Conservation (phyloP, 2,113 vertebrate species). For the Chionomys nivalis region DNA sequence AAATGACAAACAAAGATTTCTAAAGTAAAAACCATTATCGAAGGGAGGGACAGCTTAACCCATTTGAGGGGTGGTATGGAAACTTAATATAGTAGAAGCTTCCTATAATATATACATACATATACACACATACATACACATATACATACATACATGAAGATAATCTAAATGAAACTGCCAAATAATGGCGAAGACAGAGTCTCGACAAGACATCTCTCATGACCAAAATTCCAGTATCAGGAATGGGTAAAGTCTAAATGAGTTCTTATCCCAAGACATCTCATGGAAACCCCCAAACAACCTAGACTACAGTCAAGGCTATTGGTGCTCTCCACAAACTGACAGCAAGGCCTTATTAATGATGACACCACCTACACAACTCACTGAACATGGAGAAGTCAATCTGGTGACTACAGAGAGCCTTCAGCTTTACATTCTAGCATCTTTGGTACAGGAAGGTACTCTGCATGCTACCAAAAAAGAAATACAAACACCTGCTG, state of each 20-base stretch:
- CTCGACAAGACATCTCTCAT: background rate
- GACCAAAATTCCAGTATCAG: background rate
- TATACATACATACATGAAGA: background rate
- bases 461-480: background rate
- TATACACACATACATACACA: no score
- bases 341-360: background rate
- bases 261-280: background rate
- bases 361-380: background rate
- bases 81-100: background rate
- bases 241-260: background rate
- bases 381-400: background rate
- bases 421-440: background rate
- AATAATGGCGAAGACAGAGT: background rate
- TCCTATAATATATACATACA: background rate
- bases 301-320: background rate
- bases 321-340: background rate
- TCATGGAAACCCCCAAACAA: background rate
- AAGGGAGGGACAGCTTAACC: background rate
- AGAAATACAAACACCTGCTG: background rate
- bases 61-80: background rate
- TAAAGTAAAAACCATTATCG: background rate
- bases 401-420: background rate
- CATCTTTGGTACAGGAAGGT: background rate
- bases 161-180: background rate
- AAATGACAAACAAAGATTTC: background rate